Evolutionary conservation across 2,113 vertebrate species (phyloP), one percentile per base, ranked within the genome.

Genomic region (Syngnathus floridae): DNA sequence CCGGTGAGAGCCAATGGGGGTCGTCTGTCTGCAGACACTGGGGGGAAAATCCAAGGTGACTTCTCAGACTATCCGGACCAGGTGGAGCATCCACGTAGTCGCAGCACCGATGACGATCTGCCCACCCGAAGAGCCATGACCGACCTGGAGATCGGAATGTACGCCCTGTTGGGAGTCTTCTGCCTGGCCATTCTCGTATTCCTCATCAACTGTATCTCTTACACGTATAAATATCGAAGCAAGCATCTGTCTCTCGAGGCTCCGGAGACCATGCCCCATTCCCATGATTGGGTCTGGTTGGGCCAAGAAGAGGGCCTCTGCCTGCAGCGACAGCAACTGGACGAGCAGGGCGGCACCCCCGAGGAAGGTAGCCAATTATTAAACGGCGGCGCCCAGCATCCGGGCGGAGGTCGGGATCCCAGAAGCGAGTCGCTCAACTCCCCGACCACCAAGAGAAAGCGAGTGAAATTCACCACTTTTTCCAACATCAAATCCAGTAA

Each of bases 231-330:
- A 82, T 97, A 95, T 80, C 85, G 93, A 38, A 94, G 92, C 87
- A 99, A 99, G 84, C 94, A 95, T 67, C 84, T 93, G 9, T 93
- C 96, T 35, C 75, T 90, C 56, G 96, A 95, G 62, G 92, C 92
- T 38, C 93, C 92, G 55, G 82, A 91, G 68, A 75, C 92, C 41
- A 86, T 92, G 92, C 86, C 91, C 2, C 97, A 98, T 52, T 91
- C 94, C 1, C 96, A 99, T 0, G 95, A 99, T 87, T 99, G 97
- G 97, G 96, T 98, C 40, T 99, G 97, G 96, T 90, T 98, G 58
- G 95, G 96, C 8, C 94, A 93, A 3, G 95, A 95, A 73, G 90
- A 88, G 1, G 92, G 93, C 0, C 41, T 88, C 0, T 91, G 90
- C 0, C 85, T 91, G 60, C 87, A 89, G 67, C 87, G 85, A 38